Conservation (phyloP, 2,888 invertebrate genomes). For the Lordiphosa andalusiaca region DNA sequence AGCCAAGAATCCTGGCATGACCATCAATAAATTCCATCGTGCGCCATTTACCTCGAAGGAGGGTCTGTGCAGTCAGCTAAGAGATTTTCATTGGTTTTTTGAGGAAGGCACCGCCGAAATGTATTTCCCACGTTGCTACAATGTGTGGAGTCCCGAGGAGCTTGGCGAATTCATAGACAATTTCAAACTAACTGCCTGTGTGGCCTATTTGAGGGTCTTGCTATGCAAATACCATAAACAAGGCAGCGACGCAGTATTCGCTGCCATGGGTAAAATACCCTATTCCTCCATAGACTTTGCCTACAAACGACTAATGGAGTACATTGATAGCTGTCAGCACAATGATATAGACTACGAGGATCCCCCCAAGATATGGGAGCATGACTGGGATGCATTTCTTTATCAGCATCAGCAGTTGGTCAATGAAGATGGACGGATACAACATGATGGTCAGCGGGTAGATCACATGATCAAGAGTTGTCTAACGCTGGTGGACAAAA, state of each 20-base stretch:
- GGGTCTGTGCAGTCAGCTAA: constrained; percentile 88
- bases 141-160: constrained; percentile 90
- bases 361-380: constrained; percentile 85
- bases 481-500: constrained; percentile 84
- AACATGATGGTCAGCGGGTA: constrained; percentile 70
- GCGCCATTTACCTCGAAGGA: constrained; percentile 96
- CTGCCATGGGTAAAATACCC: constrained; percentile 85
- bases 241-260: constrained; percentile 83
- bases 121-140: constrained; percentile 93
- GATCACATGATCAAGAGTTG: constrained; percentile 80
- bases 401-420: constrained; percentile 86
- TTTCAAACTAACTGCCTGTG: constrained; percentile 93
- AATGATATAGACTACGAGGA: constrained; percentile 86
- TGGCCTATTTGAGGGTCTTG: constrained; percentile 90
- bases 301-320: constrained; percentile 88
- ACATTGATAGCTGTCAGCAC: constrained; percentile 87
- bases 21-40: constrained; percentile 90
- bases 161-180: constrained; percentile 92
- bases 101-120: constrained; percentile 90
- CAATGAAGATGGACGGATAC: constrained; percentile 83
- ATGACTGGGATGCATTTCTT: constrained; percentile 94
- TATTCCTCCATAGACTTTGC: constrained; percentile 90
- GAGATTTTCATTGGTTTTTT: constrained; percentile 92
- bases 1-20: constrained; percentile 83
- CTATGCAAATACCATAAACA: constrained; percentile 82